Percentiles rank a stretch among this genome's conserved stretches.
Evolutionary conservation across 2,888 invertebrate species (phyloP).

Genomic region (Cryptocephalus primarius): DNA sequence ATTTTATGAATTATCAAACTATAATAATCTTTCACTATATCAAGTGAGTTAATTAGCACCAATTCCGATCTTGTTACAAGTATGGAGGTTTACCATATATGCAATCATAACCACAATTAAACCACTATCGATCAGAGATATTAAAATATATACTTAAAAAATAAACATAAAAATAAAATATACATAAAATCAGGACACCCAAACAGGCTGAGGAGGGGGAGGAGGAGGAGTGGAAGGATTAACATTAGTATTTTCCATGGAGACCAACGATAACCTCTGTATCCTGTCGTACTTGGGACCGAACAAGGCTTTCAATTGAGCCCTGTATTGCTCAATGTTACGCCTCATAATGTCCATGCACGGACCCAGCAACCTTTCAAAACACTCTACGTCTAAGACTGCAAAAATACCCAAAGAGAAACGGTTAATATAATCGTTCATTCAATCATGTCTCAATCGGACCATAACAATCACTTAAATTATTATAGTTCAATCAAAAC

Average conservation of each 20-base stretch:
- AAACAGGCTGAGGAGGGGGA: neutral
- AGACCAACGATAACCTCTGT: no score
- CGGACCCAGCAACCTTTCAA: conserved; percentile 92
- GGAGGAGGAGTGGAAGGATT: neutral
- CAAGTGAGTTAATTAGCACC: no score
- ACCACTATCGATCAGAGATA: neutral
- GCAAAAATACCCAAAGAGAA: conserved; percentile 29
- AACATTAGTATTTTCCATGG: no score
- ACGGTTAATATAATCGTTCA: no score
- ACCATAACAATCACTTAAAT: no score
- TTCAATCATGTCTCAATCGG: no score
- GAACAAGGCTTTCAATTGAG: conserved; percentile 89
- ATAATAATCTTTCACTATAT: no score
- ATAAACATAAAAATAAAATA: neutral
- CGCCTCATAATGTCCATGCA: conserved; percentile 99
- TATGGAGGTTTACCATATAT: no score
- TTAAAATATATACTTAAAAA: neutral
- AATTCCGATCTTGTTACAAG: no score
- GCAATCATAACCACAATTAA: no score
- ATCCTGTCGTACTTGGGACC: conserved; percentile 79
- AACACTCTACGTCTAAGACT: conserved; percentile 96
- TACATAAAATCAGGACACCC: neutral
- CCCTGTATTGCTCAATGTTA: conserved; percentile 94
- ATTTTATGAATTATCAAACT: no score
- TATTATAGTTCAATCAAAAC: no score